phyloP scores from a whole-genome alignment of 2,888 invertebrate genomes.

The Nycteola revayana region DNA sequence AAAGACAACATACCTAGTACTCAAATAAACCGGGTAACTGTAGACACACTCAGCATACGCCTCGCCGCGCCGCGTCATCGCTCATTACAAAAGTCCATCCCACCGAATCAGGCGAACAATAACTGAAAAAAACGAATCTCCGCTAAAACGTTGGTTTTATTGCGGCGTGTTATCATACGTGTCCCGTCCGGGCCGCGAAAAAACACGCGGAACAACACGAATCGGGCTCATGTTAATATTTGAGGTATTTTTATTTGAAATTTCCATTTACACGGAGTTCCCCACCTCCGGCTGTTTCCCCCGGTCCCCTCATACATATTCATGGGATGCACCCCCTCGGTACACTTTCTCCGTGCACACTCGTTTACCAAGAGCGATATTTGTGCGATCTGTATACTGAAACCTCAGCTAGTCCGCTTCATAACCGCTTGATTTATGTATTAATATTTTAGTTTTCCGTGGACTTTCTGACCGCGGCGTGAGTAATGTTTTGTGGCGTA shows the following conservation, averaged over 20 bases:
- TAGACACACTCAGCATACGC: constrained; percentile 4
- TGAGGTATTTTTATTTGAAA: constrained; percentile 82
- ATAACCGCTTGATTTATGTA: constrained; percentile 45
- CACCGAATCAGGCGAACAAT: constrained; percentile 31
- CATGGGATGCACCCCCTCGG: constrained; percentile 83
- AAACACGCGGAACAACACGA: constrained; percentile 72
- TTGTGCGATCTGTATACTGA: constrained; percentile 54
- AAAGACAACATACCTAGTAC: too few species aligned
- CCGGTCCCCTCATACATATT: constrained; percentile 83
- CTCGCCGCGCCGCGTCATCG: constrained; percentile 13
- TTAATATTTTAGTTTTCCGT: constrained; percentile 31
- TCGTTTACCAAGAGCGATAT: constrained; percentile 46
- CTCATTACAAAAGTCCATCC: constrained; percentile 28
- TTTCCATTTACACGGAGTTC: constrained; percentile 77
- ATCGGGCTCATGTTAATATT: constrained; percentile 80
- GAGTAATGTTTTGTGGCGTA: not conserved
- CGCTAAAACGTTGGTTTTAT: constrained; percentile 41
- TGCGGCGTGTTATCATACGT: constrained; percentile 62
- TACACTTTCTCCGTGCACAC: constrained; percentile 66
- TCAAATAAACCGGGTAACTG: too few species aligned
- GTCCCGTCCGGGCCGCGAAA: constrained; percentile 46
- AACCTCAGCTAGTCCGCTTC: constrained; percentile 52
- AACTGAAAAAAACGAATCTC: constrained; percentile 44
- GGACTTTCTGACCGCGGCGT: constrained; percentile 10
- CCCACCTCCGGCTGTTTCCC: constrained; percentile 33